A percentile compares a stretch with the other conserved stretches of the same genome.
phyloP scores from a whole-genome alignment of 2,113 vertebrate species.

The Marcusenius ussheri region DNA sequence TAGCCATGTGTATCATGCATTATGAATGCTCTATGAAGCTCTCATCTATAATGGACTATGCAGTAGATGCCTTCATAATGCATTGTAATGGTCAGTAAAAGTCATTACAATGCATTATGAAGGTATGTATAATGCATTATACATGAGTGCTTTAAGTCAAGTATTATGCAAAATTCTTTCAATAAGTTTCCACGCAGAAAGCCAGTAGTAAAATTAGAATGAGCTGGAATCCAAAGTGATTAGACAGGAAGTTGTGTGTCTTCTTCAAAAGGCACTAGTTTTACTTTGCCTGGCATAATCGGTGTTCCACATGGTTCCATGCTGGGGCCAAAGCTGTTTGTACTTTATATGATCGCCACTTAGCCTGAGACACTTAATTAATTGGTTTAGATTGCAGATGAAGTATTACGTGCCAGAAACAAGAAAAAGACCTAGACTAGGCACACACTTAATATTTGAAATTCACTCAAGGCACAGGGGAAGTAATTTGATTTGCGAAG shows the following conservation, averaged over 20 bases:
- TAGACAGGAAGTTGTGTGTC: not conserved
- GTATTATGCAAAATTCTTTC: not conserved
- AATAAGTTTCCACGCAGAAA: not conserved
- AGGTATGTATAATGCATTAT: no score
- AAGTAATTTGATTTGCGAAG: not conserved
- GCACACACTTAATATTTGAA: not conserved
- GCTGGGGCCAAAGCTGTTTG: not conserved
- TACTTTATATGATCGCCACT: not conserved
- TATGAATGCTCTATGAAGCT: no score
- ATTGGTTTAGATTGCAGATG: not conserved
- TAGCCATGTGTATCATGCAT: no score
- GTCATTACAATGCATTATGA: no score
- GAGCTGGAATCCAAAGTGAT: not conserved
- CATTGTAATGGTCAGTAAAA: no score
- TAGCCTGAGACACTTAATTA: not conserved
- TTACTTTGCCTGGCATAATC: not conserved
- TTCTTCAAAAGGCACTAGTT: not conserved
- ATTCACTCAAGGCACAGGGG: not conserved
- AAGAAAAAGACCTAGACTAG: not conserved
- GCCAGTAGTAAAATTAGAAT: not conserved
- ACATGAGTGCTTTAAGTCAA: no score
- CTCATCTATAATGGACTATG: no score
- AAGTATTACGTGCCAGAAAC: not conserved
- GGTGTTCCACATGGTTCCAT: not conserved
- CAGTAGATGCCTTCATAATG: no score